Conservation (phyloP, 2,797 vertebrate genomes). For the Paratrypauchen microcephalus region DNA sequence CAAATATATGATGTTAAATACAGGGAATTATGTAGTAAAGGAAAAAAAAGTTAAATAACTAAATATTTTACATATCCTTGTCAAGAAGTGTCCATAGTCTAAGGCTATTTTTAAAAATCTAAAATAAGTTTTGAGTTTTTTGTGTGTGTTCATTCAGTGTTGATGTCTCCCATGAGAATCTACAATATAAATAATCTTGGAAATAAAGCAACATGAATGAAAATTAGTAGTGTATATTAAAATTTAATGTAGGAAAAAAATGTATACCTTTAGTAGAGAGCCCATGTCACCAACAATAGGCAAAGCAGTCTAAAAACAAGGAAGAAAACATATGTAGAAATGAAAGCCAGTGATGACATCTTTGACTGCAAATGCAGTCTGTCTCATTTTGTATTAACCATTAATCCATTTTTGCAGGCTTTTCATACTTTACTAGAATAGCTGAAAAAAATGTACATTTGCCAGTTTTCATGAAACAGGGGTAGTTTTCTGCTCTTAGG, state of each 20-base stretch:
- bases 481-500: not conserved
- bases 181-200: too few species aligned
- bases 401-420: constrained; percentile 13
- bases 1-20: too few species aligned
- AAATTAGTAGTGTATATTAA: too few species aligned
- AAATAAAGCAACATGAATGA: too few species aligned
- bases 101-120: too few species aligned
- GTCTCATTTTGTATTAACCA: not conserved
- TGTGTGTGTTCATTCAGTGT: too few species aligned
- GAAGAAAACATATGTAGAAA: constrained; percentile 5
- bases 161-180: too few species aligned
- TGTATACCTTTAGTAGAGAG: constrained; percentile 91
- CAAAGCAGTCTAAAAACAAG: constrained; percentile 84
- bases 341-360: not conserved
- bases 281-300: constrained; percentile 93
- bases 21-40: too few species aligned
- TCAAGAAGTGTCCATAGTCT: too few species aligned
- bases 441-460: constrained; percentile 16
- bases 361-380: not conserved
- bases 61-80: too few species aligned
- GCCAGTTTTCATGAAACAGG: constrained; percentile 28
- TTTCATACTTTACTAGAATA: constrained; percentile 5
- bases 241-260: constrained; percentile 17
- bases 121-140: too few species aligned
- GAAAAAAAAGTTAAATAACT: too few species aligned